phyloP scores from a whole-genome alignment of 2,113 vertebrate species.

The Arothron firmamentum region DNA sequence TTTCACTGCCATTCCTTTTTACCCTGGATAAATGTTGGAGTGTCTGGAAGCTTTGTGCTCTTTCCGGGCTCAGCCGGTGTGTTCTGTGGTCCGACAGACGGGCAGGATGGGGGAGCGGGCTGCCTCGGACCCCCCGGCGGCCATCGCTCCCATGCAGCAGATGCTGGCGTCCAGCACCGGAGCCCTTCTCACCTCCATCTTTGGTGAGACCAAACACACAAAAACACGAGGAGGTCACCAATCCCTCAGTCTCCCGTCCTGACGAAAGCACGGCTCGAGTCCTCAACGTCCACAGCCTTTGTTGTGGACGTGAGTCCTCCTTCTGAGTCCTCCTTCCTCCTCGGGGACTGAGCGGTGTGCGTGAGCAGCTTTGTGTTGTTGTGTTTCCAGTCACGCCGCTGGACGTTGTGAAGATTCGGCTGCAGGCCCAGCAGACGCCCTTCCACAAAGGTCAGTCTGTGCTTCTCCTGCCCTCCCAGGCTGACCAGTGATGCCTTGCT shows the following conservation, averaged over 20 bases:
- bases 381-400: conserved; percentile 83
- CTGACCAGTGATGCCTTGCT: conserved; percentile 21
- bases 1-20: too few relatives aligned
- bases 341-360: neutral
- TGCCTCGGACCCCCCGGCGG: conserved; percentile 34
- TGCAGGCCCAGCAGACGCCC: conserved; percentile 87
- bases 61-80: too few relatives aligned
- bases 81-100: conserved; percentile 60
- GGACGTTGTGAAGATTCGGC: conserved; percentile 93
- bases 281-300: too few relatives aligned
- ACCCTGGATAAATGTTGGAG: too few relatives aligned
- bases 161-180: conserved; percentile 93
- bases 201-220: conserved; percentile 77
- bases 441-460: conserved; percentile 75
- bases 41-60: too few relatives aligned
- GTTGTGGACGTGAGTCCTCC: too few relatives aligned
- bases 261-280: too few relatives aligned
- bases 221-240: neutral
- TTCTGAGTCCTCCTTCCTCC: too few relatives aligned
- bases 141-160: conserved; percentile 89
- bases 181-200: conserved; percentile 89
- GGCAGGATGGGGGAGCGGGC: conserved; percentile 79
- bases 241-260: too few relatives aligned
- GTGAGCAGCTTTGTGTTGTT: neutral
- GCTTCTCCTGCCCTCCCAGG: neutral